phyloP scores from a whole-genome alignment of 2,797 vertebrate species.

The Acanthiza pusilla region DNA sequence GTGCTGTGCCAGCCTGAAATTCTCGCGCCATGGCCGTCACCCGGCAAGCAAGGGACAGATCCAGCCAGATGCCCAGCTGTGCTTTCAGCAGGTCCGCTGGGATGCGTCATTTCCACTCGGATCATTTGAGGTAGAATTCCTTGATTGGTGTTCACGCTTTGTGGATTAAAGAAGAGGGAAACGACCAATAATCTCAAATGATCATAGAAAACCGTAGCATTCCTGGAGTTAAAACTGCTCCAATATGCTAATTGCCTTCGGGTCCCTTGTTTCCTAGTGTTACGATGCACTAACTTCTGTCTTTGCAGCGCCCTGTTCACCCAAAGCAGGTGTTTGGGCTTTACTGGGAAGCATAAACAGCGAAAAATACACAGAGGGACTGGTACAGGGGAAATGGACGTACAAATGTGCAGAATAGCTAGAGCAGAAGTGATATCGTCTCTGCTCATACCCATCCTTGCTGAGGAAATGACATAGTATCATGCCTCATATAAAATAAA shows the following conservation, averaged over 20 bases:
- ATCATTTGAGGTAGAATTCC: constrained; percentile 24
- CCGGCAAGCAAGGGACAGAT: neutral
- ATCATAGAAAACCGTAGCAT: neutral
- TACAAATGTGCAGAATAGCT: neutral
- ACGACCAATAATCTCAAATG: neutral
- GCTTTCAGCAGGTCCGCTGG: constrained; percentile 27
- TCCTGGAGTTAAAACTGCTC: constrained; percentile 28
- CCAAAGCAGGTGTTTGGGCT: neutral
- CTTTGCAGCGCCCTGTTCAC: neutral
- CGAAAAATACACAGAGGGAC: neutral
- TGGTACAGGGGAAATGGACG: neutral
- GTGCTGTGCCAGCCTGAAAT: neutral
- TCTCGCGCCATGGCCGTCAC: neutral
- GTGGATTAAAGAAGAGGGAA: constrained; percentile 24
- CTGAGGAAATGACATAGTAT: neutral
- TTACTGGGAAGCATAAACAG: neutral
- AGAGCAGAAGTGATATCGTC: neutral
- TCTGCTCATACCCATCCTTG: neutral
- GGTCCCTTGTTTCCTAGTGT: neutral
- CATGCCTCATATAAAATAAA: neutral
- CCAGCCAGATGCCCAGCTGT: neutral
- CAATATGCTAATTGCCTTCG: neutral
- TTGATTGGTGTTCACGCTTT: neutral
- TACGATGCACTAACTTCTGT: neutral
- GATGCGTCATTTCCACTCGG: constrained; percentile 10